Evolutionary conservation across 2,113 vertebrate genomes (phyloP).

Genomic region (Phoxinus phoxinus): DNA sequence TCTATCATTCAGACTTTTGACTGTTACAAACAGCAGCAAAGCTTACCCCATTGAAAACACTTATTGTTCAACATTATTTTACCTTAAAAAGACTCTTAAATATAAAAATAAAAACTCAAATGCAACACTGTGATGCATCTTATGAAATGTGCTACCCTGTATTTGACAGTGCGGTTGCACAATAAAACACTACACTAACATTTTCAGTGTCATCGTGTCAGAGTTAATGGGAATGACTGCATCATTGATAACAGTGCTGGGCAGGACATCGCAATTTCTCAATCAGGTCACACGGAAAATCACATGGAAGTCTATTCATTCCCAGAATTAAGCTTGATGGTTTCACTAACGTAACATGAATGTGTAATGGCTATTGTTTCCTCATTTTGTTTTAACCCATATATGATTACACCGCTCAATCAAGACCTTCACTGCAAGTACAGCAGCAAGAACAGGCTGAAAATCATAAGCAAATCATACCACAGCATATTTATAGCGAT

Average conservation of each 20-base stretch:
- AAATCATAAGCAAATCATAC: too few relatives aligned
- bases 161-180: background rate
- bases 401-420: background rate
- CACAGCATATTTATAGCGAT: too few relatives aligned
- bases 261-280: background rate
- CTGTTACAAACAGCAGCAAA: background rate
- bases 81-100: background rate
- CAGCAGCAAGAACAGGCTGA: background rate
- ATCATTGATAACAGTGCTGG: constrained; percentile 6
- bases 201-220: background rate
- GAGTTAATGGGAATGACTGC: constrained; percentile 1
- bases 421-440: background rate
- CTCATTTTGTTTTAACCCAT: background rate
- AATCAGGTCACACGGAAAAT: constrained; percentile 28
- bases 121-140: background rate
- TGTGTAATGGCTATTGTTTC: background rate
- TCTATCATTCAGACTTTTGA: too few relatives aligned
- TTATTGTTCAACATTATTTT: too few relatives aligned
- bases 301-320: constrained; percentile 17
- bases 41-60: background rate
- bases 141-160: background rate
- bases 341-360: background rate
- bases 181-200: background rate
- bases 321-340: background rate
- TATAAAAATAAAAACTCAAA: background rate